Base-by-base conservation (phyloP, 2,113 vertebrate genomes). In the Arvicanthis niloticus region DNA sequence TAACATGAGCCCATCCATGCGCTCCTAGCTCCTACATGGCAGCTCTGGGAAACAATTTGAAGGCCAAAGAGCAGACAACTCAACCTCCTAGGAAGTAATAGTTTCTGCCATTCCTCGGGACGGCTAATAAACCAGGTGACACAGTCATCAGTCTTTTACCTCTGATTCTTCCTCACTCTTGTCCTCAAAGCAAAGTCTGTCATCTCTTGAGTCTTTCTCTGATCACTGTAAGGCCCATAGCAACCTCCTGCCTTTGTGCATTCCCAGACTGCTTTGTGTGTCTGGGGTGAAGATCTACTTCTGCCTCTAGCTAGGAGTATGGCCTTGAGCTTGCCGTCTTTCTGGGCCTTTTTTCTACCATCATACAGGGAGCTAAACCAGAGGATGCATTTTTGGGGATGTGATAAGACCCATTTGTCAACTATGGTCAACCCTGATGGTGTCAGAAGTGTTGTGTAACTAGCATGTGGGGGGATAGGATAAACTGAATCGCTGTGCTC, bases 1-100 rank as follows among this genome's bases (percentile, higher is more conserved):
- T 94, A 95, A 97, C 0, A 21, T 73, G 88, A 98, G 31, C 81
- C 92, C 85, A 21, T 75, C 60, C 22, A 2, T 4, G 26, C 22
- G 51, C 86, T 92, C 3, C 0, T 29, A 77, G 51, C 86, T 92
- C 3, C 0, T 29, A 77, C 87, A 82, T 60, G 70, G 70, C 89
- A 29, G 51, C 75, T 56, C 93, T 91, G 93, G 42, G 56, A 80
- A 96, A 62, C 1, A 67, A 45, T 48, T 24, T 29, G 65, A 91
- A 92, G 84, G 37, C 37, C 3, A 12, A 93, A 87, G 87, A 34
- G 80, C 67, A 62, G 67, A 22, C 40, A 0, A 80, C 88, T 89
- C 45, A 90, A 5, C n/a, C 51, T 60, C 84, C 2, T 13, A 40
- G 81, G 53, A 56, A 53, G 70, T 7, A 3, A 40, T 19, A 10